Evolutionary conservation across 2,888 invertebrate species (phyloP).

Genomic region (Diarsia dahlii): DNA sequence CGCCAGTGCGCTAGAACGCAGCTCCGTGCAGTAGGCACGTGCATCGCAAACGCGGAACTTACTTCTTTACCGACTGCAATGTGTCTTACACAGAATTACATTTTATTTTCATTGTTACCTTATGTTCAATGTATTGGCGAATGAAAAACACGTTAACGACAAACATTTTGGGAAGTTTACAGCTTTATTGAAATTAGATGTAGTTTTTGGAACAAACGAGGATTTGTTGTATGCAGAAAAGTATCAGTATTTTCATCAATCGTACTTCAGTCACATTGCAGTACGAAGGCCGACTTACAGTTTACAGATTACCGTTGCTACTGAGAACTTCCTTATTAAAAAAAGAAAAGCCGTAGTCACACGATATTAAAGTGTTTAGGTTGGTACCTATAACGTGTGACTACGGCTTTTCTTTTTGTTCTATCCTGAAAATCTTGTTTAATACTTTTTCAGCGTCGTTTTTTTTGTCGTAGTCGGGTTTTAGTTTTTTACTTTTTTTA

Average conservation of each 20-base stretch:
- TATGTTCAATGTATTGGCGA: constrained; percentile 35
- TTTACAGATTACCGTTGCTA: not conserved
- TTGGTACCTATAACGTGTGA: no score
- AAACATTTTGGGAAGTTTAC: not conserved
- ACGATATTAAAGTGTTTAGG: no score
- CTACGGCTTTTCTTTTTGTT: no score
- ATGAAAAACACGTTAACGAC: constrained; percentile 17
- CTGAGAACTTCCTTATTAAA: not conserved
- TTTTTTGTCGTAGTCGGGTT: no score
- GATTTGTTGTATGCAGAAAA: not conserved
- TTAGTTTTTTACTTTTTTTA: no score
- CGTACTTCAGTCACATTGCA: not conserved
- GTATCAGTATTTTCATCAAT: not conserved
- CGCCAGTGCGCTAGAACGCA: constrained; percentile 42
- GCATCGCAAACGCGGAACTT: constrained; percentile 73
- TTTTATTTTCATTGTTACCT: constrained; percentile 74
- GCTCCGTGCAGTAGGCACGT: constrained; percentile 69
- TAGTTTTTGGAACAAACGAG: not conserved
- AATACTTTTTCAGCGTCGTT: no score
- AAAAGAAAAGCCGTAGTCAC: no score
- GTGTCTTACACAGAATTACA: constrained; percentile 77
- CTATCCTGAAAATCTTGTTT: no score
- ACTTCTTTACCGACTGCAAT: constrained; percentile 75
- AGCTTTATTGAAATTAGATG: not conserved
- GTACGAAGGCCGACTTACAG: not conserved